These are phyloP conservation scores for Bugula neritina DNA, from an alignment of 2,888 invertebrate genomes.

Conservation along the genomic window DNA sequence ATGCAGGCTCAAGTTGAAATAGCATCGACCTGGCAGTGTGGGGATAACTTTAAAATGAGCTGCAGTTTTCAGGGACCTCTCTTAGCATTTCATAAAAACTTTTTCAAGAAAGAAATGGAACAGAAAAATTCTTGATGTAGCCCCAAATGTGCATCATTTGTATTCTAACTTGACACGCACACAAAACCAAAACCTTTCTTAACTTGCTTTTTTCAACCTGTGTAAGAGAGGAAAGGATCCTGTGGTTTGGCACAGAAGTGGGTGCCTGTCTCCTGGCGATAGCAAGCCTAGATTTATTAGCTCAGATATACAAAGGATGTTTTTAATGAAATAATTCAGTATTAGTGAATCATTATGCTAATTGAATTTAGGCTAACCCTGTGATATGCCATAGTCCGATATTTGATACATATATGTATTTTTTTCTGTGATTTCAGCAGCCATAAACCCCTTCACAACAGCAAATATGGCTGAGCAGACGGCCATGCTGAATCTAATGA, in stretches of 20 bases:
- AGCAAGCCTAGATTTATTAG: background rate
- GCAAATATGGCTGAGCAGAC: slow-evolving; percentile 7
- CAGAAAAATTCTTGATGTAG: too few relatives aligned
- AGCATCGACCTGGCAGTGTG: too few relatives aligned
- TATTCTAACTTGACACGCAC: too few relatives aligned
- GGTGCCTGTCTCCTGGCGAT: background rate
- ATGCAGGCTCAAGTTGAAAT: too few relatives aligned
- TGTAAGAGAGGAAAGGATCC: background rate
- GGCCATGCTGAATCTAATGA: slow-evolving; percentile 14
- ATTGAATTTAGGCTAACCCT: background rate
- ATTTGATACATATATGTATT: background rate
- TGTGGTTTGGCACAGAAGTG: background rate
- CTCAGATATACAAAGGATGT: background rate
- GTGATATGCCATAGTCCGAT: background rate
- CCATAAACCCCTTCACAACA: background rate
- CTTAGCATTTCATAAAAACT: too few relatives aligned
- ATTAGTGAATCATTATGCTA: slow-evolving; percentile 23
- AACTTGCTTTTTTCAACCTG: background rate
- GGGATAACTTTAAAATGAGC: too few relatives aligned
- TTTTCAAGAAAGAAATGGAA: too few relatives aligned
- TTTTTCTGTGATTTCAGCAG: too few relatives aligned
- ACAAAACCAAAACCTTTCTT: too few relatives aligned
- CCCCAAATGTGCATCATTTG: too few relatives aligned
- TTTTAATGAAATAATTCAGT: background rate
- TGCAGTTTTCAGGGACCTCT: too few relatives aligned